Base-by-base conservation (phyloP, 2,888 invertebrate genomes). In the Drosophila paranaensis region DNA sequence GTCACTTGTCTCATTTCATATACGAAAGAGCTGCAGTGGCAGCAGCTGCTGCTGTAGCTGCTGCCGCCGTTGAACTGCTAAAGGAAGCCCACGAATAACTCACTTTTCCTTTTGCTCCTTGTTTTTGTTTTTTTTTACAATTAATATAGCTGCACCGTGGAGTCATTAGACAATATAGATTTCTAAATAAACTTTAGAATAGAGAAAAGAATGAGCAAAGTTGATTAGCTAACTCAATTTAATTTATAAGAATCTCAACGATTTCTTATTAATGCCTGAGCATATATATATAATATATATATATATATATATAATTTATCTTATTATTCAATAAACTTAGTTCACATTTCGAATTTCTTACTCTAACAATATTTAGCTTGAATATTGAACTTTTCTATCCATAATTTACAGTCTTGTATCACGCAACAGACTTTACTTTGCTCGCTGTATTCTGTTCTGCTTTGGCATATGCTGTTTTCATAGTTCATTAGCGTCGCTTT, bases 401-500 rank as follows among this genome's bases (percentile, higher is more conserved):
- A 48, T 37, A 27, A 50, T 64, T 57, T 45, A 6, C 30, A 16
- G 10, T 5, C 10, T 25, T 25, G 4, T 25, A 14, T 37, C 53
- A 25, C 37, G 27, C 46, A 13, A 37, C 27, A 14, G 39, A 55
- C 30, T 62, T 33, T 16, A 16, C 14, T 50, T 56, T 43, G 50
- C 35, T 67, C 27, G 46, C 14, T 56, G 9, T 48, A 16, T 51
- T 71, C 64, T 67, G 57, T 67, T 76, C 71, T 69, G 50, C 51
- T 71, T 67, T 72, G 66, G 48, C 71, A 54, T 68, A 72, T 76
- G 81, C 66, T 63, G 57, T 67, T 83, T 79, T 82, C 70, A 77
- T 75, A 71, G 83, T 83, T 83, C 79, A 82, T 86, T 86, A 83
- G 82, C 69, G 81, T 45, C 30, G 55, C 46, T 55, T 51, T 30